Evolutionary conservation across 2,888 invertebrate genomes (phyloP), one percentile per base, ranked within the genome.

Genomic region (Autographa pulchrina): DNA sequence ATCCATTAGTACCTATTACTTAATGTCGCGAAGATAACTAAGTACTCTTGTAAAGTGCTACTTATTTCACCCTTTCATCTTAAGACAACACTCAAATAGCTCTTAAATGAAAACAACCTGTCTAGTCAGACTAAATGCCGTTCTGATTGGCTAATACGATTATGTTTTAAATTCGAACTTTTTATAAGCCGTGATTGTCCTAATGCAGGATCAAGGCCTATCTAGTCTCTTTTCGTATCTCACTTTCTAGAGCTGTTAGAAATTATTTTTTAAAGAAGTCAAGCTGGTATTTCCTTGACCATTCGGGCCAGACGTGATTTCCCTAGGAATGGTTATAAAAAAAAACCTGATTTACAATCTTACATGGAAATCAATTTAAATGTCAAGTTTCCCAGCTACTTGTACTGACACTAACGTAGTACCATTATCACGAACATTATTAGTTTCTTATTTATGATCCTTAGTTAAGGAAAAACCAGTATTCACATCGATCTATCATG

Each of bases 391-490:
- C 48, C n/a, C 48, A 48, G 48, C 48, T 48, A 48, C 48, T 48
- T 48, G 48, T n/a, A 48, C 48, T 48, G 48, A 48, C 48, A 48
- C n/a, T 48, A 48, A 48, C n/a, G 48, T 48, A 48, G 48, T n/a
- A 48, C 48, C n/a, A 48, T 48, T 48, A 48, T 1, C 16, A 48
- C 16, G 48, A n/a, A 48, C 48, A 48, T 48, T 48, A 48, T 48
- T 48, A n/a, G 25, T 56, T 56, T 20, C 54, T 56, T 56, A 56
- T 48, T 48, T 48, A 48, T 48, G 48, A 48, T 48, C 48, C 48
- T 48, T n/a, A 7, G n/a, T n/a, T 48, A 48, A n/a, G 48, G 48
- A 48, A 48, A 48, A 48, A 25, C 54, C 13, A 25, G 54, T 20
- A 14, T 56, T 25, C 54, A 25, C 54, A 56, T 56, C 54, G 54